These are phyloP conservation scores for Chromoteleia sp. DNA, from an alignment of 2,888 invertebrate genomes.

Conservation along the genomic window DNA sequence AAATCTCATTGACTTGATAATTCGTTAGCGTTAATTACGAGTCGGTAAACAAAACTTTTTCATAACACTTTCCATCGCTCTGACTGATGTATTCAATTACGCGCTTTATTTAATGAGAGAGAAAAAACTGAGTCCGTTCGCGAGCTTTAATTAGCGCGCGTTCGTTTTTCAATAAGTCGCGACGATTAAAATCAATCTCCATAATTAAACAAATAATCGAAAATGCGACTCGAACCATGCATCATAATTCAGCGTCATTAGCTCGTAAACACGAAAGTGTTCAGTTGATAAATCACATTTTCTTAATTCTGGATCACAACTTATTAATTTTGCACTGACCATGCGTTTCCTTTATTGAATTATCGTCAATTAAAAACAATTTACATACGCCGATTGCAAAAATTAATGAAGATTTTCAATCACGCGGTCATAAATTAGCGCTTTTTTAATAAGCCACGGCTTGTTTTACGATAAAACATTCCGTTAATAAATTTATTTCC, in stretches of 20 bases:
- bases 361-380: constrained; percentile 44
- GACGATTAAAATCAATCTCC: constrained; percentile 17
- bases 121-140: background rate
- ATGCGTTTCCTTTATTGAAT: constrained; percentile 19
- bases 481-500: constrained; percentile 37
- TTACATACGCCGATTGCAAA: constrained; percentile 6
- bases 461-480: constrained; percentile 29
- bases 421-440: constrained; percentile 13
- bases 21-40: background rate
- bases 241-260: constrained; percentile 26
- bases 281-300: constrained; percentile 55
- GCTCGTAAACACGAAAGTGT: constrained; percentile 38
- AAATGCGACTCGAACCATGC: background rate
- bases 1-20: background rate
- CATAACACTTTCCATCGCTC: constrained; percentile 12
- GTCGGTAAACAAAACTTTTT: constrained; percentile 11
- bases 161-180: constrained; percentile 17
- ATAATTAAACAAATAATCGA: constrained; percentile 42
- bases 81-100: constrained; percentile 19
- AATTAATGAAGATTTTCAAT: constrained; percentile 41
- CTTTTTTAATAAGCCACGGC: constrained; percentile 18
- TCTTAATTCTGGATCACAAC: constrained; percentile 40
- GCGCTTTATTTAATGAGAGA: constrained; percentile 16
- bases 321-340: constrained; percentile 39
- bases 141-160: background rate